A percentile compares a stretch with the other conserved stretches of the same genome.
phyloP scores from a whole-genome alignment of 2,797 vertebrate species.

The Gymnoscopelus braueri region DNA sequence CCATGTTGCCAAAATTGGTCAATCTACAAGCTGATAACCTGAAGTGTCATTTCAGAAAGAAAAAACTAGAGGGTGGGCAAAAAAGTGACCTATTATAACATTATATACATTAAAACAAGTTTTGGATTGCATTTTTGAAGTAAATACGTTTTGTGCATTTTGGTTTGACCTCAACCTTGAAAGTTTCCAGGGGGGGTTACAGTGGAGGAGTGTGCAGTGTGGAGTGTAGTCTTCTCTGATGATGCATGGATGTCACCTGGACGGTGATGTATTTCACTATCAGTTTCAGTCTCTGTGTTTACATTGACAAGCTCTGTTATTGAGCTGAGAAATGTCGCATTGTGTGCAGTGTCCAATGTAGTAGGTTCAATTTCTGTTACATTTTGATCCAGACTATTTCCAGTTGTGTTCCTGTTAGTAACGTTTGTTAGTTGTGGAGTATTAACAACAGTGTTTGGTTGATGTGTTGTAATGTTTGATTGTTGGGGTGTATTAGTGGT shows the following conservation, averaged over 20 bases:
- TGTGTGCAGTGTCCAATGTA: slow-evolving; percentile 1
- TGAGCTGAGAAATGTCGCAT: not conserved
- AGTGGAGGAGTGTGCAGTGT: slow-evolving; percentile 14
- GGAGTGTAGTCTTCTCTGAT: slow-evolving; percentile 17
- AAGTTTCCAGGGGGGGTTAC: slow-evolving; percentile 18
- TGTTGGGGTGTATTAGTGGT: too few species aligned
- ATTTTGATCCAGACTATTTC: not conserved
- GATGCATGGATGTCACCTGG: slow-evolving; percentile 7
- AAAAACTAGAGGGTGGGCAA: too few species aligned
- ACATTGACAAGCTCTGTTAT: slow-evolving; percentile 19
- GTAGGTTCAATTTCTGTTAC: not conserved
- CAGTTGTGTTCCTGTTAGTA: not conserved
- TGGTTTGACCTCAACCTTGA: slow-evolving; percentile 20
- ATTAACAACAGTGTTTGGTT: too few species aligned
- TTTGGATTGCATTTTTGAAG: not conserved
- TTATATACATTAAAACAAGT: too few species aligned
- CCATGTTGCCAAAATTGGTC: too few species aligned
- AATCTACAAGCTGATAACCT: too few species aligned
- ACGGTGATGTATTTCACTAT: slow-evolving; percentile 15
- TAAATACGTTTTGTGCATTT: slow-evolving; percentile 14
- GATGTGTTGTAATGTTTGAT: too few species aligned
- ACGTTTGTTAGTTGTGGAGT: too few species aligned
- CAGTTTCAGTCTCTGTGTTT: slow-evolving; percentile 23
- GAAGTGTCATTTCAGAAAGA: too few species aligned
- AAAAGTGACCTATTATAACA: too few species aligned